Evolutionary conservation across 2,797 vertebrate genomes (phyloP).

Genomic region (Poeciliopsis gracilis): DNA sequence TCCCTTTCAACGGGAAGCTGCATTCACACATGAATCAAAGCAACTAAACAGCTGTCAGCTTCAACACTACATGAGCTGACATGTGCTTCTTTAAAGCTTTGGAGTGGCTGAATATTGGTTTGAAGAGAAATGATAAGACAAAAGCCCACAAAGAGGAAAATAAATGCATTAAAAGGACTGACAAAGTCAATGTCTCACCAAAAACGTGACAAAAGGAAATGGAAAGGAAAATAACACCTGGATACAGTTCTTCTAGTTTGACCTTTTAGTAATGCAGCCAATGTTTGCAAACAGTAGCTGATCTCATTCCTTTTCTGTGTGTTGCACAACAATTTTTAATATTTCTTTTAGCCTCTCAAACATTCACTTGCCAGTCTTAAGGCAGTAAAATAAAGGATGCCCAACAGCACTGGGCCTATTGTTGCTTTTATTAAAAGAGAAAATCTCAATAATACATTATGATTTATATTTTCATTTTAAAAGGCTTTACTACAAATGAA

Average conservation of each 20-base stretch:
- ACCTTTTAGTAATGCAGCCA: conserved; percentile 7
- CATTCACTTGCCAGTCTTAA: background rate
- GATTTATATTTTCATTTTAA: background rate
- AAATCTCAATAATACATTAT: background rate
- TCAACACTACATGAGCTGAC: conserved; percentile 10
- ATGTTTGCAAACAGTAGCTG: background rate
- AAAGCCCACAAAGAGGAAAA: conserved; percentile 6
- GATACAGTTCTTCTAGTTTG: background rate
- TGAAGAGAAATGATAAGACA: conserved; percentile 25
- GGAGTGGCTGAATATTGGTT: conserved; percentile 14
- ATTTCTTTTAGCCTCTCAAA: conserved; percentile 4
- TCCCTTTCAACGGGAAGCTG: conserved; percentile 28
- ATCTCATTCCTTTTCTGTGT: conserved; percentile 19
- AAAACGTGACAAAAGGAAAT: conserved; percentile 36
- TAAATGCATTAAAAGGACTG: conserved; percentile 25
- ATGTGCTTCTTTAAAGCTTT: conserved; percentile 20
- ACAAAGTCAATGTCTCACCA: conserved; percentile 22
- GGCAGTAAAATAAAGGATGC: background rate
- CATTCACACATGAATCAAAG: conserved; percentile 19
- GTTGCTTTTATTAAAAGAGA: background rate
- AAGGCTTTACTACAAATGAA: background rate
- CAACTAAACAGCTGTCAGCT: conserved; percentile 50
- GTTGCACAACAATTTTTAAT: background rate
- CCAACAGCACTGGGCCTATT: background rate
- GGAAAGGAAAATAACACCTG: background rate